Conservation (phyloP, 2,797 vertebrate species). For the Coilia nasus region DNA sequence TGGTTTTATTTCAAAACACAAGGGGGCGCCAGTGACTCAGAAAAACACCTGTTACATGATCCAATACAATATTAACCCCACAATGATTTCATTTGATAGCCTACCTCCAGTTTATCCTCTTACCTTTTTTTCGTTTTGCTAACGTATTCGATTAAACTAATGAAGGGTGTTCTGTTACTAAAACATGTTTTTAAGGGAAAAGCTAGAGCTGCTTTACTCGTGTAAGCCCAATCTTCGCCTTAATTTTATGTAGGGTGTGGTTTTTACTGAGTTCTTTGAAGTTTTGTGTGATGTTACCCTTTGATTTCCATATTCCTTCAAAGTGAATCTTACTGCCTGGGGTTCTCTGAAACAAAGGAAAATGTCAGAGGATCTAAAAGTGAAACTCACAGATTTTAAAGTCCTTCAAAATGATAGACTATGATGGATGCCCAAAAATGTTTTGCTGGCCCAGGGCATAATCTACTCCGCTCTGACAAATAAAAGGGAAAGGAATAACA, state of each 20-base stretch:
- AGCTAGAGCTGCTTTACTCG: too few species aligned
- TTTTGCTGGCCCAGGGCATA: too few species aligned
- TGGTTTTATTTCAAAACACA: background rate
- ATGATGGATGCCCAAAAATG: too few species aligned
- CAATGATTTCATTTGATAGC: background rate
- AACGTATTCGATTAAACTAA: background rate
- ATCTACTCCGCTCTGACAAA: too few species aligned
- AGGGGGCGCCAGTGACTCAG: background rate
- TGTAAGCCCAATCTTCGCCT: background rate
- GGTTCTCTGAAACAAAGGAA: background rate
- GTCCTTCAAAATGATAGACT: too few species aligned
- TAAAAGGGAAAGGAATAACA: too few species aligned
- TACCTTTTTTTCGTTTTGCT: background rate
- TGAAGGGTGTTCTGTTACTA: background rate
- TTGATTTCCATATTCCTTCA: background rate
- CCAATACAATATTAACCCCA: background rate
- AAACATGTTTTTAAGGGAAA: too few species aligned
- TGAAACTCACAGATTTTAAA: too few species aligned
- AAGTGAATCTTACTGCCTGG: background rate
- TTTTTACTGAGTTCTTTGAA: background rate
- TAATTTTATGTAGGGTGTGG: background rate
- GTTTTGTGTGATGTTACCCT: background rate
- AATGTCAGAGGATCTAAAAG: background rate
- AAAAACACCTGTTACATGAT: background rate
- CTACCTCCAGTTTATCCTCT: background rate